These are phyloP conservation scores for Geotrupes spiniger DNA, from an alignment of 2,888 invertebrate species.

Conservation along the genomic window DNA sequence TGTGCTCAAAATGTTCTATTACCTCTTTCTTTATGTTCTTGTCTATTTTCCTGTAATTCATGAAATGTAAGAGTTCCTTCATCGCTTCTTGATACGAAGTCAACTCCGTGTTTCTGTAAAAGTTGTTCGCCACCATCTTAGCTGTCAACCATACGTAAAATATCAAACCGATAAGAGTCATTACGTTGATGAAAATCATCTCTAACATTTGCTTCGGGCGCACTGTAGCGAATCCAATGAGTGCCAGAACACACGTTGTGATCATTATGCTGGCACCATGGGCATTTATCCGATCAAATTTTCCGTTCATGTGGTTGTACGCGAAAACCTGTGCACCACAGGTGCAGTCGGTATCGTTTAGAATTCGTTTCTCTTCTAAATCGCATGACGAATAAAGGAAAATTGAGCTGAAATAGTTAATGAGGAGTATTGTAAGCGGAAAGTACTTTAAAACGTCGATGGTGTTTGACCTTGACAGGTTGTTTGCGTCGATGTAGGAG, in stretches of 20 bases:
- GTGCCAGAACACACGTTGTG: constrained; percentile 7
- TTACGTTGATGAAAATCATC: constrained; percentile 8
- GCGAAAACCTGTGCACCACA: constrained; percentile 10
- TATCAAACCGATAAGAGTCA: constrained; percentile 9
- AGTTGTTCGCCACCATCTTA: constrained; percentile 21
- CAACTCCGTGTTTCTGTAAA: constrained; percentile 22
- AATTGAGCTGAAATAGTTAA: constrained; percentile 13
- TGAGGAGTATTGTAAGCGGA: constrained; percentile 16
- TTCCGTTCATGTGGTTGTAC: constrained; percentile 6
- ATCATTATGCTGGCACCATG: constrained; percentile 10
- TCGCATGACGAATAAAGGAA: constrained; percentile 15
- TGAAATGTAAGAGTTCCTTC: constrained; percentile 28
- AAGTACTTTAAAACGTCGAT: constrained; percentile 18
- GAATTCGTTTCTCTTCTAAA: neutral
- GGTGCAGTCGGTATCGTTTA: neutral
- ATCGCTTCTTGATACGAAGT: constrained; percentile 31
- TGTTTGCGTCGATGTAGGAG: constrained; percentile 3
- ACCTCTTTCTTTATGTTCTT: constrained; percentile 25
- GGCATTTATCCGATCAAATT: constrained; percentile 8
- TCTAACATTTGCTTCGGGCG: constrained; percentile 3
- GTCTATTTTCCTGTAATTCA: constrained; percentile 29
- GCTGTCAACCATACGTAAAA: constrained; percentile 15
- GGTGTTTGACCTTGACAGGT: constrained; percentile 7
- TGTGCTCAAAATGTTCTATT: constrained; percentile 31
- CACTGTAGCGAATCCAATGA: constrained; percentile 13